Evolutionary conservation across 2,888 invertebrate genomes (phyloP).

Genomic region (Netelia inedita): DNA sequence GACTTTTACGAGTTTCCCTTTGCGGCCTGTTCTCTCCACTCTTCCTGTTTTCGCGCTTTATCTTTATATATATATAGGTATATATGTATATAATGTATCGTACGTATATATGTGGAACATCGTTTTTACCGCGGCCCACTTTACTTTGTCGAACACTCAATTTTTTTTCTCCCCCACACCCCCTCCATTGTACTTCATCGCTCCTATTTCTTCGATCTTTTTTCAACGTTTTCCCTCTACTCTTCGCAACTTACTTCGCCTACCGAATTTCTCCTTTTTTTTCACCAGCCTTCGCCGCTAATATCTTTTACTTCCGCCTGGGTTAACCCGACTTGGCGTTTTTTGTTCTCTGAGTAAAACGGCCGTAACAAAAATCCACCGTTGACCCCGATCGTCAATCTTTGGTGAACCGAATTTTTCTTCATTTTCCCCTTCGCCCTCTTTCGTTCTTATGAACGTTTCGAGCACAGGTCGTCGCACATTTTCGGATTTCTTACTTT

Average conservation of each 20-base stretch:
- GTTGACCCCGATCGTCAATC: slow-evolving; percentile 54
- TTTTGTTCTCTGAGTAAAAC: not conserved
- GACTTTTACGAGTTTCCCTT: slow-evolving; percentile 78
- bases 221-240: slow-evolving; percentile 9
- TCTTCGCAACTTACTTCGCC: not conserved
- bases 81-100: slow-evolving; percentile 5
- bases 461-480: too few relatives aligned
- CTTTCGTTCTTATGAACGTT: slow-evolving; percentile 2
- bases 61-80: slow-evolving; percentile 6
- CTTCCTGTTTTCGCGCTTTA: slow-evolving; percentile 52
- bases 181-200: slow-evolving; percentile 32
- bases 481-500: too few relatives aligned
- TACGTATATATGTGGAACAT: not conserved
- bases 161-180: slow-evolving; percentile 15
- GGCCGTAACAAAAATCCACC: slow-evolving; percentile 28
- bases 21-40: slow-evolving; percentile 59
- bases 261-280: not conserved
- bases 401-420: slow-evolving; percentile 43
- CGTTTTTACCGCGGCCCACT: slow-evolving; percentile 23
- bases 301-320: slow-evolving; percentile 36
- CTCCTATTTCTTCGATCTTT: slow-evolving; percentile 20
- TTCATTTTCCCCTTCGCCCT: slow-evolving; percentile 7
- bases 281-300: slow-evolving; percentile 12
- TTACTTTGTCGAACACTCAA: slow-evolving; percentile 38
- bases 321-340: slow-evolving; percentile 14